Conservation (phyloP, 1,140 invertebrate genomes). For the Pygmarrhopalites habei region DNA sequence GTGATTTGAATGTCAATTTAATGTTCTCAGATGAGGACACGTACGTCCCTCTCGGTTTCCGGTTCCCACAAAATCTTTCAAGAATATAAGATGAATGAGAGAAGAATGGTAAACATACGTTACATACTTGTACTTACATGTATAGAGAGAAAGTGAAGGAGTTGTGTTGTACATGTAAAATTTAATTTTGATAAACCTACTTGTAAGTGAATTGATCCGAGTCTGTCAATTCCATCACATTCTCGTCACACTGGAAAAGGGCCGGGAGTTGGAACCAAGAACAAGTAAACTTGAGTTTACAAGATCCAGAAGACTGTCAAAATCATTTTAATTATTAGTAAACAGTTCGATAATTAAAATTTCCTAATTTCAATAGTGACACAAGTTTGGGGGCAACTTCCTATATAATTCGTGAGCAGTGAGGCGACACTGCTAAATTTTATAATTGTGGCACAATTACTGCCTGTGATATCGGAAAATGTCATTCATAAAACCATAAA, state of each 20-base stretch:
- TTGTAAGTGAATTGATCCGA: conserved; percentile 10
- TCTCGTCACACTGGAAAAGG: conserved; percentile 35
- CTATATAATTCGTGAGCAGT: not conserved
- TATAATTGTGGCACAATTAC: not conserved
- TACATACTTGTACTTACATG: too few relatives aligned
- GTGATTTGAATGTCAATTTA: conserved; percentile 28
- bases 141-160: too few relatives aligned
- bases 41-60: conserved; percentile 27
- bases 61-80: conserved; percentile 34
- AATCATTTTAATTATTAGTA: too few relatives aligned
- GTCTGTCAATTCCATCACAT: conserved; percentile 27
- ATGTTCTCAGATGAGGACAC: conserved; percentile 16
- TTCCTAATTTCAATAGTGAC: not conserved
- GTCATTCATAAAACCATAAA: not conserved
- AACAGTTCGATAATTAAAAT: too few relatives aligned
- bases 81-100: too few relatives aligned
- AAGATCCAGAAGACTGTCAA: conserved; percentile 19
- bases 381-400: not conserved
- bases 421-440: not conserved
- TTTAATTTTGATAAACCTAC: conserved; percentile 19
- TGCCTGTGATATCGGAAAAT: not conserved
- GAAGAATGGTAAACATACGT: not conserved
- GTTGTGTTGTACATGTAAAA: too few relatives aligned
- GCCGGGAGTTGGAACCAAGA: conserved; percentile 36
- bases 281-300: conserved; percentile 29